Evolutionary conservation across 2,113 vertebrate species (phyloP).

Genomic region (Menura novaehollandiae): DNA sequence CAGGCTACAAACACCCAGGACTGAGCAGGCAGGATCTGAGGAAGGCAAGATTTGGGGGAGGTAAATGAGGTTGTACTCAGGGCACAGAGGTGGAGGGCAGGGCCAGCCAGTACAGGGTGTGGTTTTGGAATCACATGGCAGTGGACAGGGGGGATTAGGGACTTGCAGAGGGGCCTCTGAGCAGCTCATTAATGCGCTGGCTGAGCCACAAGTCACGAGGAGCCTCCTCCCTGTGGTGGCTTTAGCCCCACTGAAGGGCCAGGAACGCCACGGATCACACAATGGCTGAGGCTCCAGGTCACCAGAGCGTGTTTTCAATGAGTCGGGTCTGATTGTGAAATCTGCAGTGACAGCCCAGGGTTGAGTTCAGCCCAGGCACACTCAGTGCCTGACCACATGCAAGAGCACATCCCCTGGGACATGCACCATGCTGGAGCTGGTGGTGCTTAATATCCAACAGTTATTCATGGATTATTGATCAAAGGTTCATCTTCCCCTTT

Average conservation of each 20-base stretch:
- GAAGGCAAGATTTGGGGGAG: not conserved
- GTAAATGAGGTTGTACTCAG: not conserved
- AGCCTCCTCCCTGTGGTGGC: not conserved
- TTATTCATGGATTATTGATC: not conserved
- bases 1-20: not conserved
- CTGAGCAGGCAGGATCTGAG: fast-evolving
- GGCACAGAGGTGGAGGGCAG: not conserved
- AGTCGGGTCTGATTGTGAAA: not conserved
- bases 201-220: slow-evolving; percentile 1
- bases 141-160: not conserved
- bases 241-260: not conserved
- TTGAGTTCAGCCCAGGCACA: not conserved
- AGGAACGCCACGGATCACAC: not conserved
- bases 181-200: not conserved
- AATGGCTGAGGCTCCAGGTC: not conserved
- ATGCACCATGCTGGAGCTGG: fast-evolving
- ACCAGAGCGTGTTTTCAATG: not conserved
- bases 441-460: fast-evolving
- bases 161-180: not conserved
- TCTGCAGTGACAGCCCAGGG: not conserved
- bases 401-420: not conserved
- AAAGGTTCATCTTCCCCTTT: not conserved
- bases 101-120: not conserved
- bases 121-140: not conserved
- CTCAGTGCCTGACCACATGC: not conserved